Conservation (phyloP, 2,888 invertebrate genomes). For the Pandemis cinnamomeana region DNA sequence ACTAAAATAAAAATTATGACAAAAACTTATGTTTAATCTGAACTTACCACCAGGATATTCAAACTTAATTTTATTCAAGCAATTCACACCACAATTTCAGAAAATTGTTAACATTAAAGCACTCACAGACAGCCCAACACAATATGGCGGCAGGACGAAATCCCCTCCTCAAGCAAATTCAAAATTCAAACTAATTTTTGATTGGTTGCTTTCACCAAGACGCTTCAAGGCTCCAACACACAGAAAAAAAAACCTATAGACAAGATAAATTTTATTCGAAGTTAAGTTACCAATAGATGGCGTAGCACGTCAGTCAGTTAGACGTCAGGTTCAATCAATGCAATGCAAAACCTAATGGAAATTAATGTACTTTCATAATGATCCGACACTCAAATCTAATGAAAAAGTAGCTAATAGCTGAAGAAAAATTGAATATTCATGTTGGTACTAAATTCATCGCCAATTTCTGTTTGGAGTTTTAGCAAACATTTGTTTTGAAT, state of each 20-base stretch:
- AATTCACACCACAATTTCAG: slow-evolving; percentile 72
- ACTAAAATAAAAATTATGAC: slow-evolving; percentile 57
- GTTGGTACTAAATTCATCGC: too few relatives aligned
- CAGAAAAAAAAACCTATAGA: slow-evolving; percentile 40
- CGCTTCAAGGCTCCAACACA: slow-evolving; percentile 73
- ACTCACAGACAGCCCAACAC: slow-evolving; percentile 81
- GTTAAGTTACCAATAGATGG: slow-evolving; percentile 40
- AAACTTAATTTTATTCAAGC: slow-evolving; percentile 75
- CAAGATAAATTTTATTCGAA: slow-evolving; percentile 17
- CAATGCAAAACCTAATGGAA: neutral
- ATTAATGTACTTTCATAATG: too few relatives aligned
- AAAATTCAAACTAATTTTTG: slow-evolving; percentile 70
- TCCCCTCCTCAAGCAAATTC: slow-evolving; percentile 81
- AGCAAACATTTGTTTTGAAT: too few relatives aligned
- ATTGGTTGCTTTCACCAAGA: slow-evolving; percentile 71
- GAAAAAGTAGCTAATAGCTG: too few relatives aligned
- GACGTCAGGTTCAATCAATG: neutral
- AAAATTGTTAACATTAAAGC: slow-evolving; percentile 74
- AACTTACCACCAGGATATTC: slow-evolving; percentile 73
- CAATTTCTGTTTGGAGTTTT: too few relatives aligned
- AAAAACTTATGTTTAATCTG: slow-evolving; percentile 70
- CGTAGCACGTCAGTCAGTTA: neutral
- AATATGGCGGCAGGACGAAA: slow-evolving; percentile 82
- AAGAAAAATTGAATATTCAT: too few relatives aligned
- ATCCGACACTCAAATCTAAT: too few relatives aligned